Percentiles rank a stretch among this genome's conserved stretches.
These are phyloP conservation scores for Ennomos erosarius DNA, from an alignment of 2,888 invertebrate genomes.

Conservation along the genomic window DNA sequence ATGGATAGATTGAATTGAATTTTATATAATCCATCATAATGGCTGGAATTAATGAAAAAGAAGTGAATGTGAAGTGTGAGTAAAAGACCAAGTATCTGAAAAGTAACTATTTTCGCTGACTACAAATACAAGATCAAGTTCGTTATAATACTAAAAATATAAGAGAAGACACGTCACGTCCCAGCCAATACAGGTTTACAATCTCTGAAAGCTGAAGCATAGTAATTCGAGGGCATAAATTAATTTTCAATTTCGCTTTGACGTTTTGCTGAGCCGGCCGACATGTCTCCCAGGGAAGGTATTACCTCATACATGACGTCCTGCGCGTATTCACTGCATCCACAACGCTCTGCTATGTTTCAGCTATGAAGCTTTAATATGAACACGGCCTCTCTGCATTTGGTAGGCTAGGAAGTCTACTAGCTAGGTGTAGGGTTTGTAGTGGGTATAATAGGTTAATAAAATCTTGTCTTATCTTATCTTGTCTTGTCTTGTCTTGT, in stretches of 20 bases:
- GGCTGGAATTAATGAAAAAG: too few relatives aligned
- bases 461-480: too few relatives aligned
- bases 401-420: conserved; percentile 24
- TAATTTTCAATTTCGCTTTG: conserved; percentile 85
- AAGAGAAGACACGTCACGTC: neutral
- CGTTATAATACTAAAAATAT: too few relatives aligned
- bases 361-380: conserved; percentile 43
- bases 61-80: too few relatives aligned
- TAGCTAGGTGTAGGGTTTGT: neutral
- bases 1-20: too few relatives aligned
- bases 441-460: neutral
- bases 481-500: too few relatives aligned
- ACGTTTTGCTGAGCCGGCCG: conserved; percentile 81
- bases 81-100: too few relatives aligned
- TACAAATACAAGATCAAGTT: too few relatives aligned
- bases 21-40: too few relatives aligned
- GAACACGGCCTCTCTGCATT: conserved; percentile 36
- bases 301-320: conserved; percentile 74
- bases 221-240: conserved; percentile 81
- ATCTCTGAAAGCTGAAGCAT: conserved; percentile 58
- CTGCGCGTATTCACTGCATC: conserved; percentile 62
- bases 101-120: too few relatives aligned
- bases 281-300: conserved; percentile 76
- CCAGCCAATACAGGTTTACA: conserved; percentile 59
- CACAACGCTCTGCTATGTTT: conserved; percentile 48